Conservation (phyloP, 2,113 vertebrate genomes). For the Cardinalis cardinalis region DNA sequence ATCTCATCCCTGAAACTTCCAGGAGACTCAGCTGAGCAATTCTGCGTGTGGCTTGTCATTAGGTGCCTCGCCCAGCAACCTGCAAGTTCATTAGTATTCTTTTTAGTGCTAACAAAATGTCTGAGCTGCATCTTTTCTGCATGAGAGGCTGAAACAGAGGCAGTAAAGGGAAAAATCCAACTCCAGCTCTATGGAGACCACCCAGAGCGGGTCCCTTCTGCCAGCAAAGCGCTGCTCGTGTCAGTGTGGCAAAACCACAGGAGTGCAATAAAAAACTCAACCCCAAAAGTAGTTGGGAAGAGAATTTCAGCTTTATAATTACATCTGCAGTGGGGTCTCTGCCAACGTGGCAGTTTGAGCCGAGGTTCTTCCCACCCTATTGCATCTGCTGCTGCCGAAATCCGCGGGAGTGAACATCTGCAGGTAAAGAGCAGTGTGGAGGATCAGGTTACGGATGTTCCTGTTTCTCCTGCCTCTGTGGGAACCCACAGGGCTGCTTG, state of each 20-base stretch:
- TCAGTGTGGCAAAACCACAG: background rate
- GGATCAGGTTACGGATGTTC: background rate
- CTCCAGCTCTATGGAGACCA: background rate
- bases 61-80: constrained; percentile 37
- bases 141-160: constrained; percentile 13
- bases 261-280: background rate
- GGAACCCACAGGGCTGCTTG: background rate
- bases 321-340: background rate
- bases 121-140: constrained; percentile 47
- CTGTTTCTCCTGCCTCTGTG: background rate
- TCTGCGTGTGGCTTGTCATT: constrained; percentile 11
- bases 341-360: background rate
- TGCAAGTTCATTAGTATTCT: constrained; percentile 51
- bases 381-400: background rate
- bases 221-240: background rate
- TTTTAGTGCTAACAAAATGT: background rate
- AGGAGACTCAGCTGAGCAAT: constrained; percentile 1
- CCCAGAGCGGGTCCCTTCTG: constrained; percentile 18
- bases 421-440: background rate
- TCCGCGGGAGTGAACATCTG: background rate
- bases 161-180: constrained; percentile 18
- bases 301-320: background rate
- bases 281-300: background rate
- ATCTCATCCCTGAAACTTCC: background rate
- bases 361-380: background rate